Conservation (phyloP, 2,888 invertebrate genomes). For the Incurvaria masculella region DNA sequence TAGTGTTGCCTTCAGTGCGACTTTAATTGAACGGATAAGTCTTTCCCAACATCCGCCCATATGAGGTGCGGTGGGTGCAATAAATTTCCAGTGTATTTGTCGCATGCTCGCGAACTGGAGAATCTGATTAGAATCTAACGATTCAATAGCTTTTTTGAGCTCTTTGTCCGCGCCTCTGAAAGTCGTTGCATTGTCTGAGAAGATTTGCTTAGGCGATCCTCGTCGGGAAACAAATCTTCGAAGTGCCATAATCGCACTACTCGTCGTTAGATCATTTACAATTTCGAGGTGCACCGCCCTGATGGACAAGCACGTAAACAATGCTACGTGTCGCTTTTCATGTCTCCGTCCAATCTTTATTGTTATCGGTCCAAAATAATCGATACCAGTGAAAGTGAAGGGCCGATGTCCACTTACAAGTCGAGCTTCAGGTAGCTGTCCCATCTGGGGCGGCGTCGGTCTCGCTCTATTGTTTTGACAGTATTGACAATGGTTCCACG, state of each 20-base stretch:
- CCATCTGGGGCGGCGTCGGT: conserved; percentile 5
- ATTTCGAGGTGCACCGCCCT: conserved; percentile 8
- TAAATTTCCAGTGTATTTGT: too few relatives aligned
- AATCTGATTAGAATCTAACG: background rate
- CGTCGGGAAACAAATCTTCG: conserved; percentile 10
- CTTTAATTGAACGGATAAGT: background rate
- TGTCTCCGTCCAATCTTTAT: conserved; percentile 1
- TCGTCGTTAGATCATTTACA: conserved; percentile 1
- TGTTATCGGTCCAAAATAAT: background rate
- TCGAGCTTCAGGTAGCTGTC: conserved; percentile 3
- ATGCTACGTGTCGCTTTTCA: conserved; percentile 7
- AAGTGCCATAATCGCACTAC: conserved; percentile 13
- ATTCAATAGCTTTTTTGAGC: background rate
- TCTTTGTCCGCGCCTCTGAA: background rate
- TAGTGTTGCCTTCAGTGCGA: background rate
- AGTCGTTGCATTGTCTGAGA: background rate
- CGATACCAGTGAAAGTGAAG: conserved; percentile 1
- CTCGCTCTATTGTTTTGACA: conserved; percentile 2
- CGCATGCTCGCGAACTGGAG: too few relatives aligned
- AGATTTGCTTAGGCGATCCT: background rate
- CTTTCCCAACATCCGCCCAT: too few relatives aligned
- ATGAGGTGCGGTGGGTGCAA: too few relatives aligned
- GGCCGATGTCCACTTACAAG: background rate
- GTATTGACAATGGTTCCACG: conserved; percentile 1
- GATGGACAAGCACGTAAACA: conserved; percentile 7